Evolutionary conservation across 1,140 invertebrate species (phyloP).

Genomic region (Brachionus koreanus): DNA sequence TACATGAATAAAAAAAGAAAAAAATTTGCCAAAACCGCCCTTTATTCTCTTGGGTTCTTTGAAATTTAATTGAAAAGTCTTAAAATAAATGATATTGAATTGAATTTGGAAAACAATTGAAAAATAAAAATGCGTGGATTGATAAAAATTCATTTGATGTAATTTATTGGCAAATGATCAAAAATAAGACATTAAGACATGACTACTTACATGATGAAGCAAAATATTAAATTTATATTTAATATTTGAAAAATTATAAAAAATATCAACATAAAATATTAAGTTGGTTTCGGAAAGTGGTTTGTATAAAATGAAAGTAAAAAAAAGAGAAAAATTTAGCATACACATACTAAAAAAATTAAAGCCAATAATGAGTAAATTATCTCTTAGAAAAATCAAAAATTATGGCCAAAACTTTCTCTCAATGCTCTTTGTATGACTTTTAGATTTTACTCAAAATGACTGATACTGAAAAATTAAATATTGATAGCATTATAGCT

Average conservation of each 20-base stretch:
- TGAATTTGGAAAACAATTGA: no score
- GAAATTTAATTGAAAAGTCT: no score
- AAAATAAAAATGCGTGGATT: background rate
- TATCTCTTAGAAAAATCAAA: background rate
- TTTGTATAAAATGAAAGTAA: background rate
- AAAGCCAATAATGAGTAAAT: background rate
- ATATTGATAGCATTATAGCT: conserved; percentile 91
- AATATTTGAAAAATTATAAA: background rate
- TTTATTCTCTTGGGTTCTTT: no score
- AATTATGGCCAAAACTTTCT: background rate
- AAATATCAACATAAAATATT: background rate
- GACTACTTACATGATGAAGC: background rate
- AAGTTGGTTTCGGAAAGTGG: background rate
- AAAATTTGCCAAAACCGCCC: no score
- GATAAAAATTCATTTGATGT: no score
- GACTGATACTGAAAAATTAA: conserved; percentile 79
- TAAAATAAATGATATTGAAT: no score
- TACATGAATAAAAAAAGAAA: no score
- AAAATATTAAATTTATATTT: background rate
- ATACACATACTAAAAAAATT: background rate
- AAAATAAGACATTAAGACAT: background rate
- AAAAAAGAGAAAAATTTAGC: background rate
- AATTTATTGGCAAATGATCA: background rate
- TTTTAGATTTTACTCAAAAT: conserved; percentile 55
- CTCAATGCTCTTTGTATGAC: background rate